phyloP scores from a whole-genome alignment of 2,113 vertebrate genomes.

The Garra rufa region DNA sequence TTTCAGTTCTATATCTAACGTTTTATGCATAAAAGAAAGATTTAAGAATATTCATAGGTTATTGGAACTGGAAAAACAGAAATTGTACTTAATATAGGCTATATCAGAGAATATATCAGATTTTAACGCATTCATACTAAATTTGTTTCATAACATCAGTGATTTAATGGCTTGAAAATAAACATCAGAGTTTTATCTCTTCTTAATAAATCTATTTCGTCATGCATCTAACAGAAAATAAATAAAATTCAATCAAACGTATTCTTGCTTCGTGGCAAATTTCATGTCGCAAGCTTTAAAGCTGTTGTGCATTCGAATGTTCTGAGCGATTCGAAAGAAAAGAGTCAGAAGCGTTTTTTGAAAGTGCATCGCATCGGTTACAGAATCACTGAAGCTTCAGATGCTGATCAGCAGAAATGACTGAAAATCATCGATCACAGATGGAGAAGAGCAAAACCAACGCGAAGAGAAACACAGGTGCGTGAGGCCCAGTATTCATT shows the following conservation, averaged over 20 bases:
- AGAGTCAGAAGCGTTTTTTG: not conserved
- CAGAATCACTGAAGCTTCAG: not conserved
- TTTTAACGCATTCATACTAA: conserved; percentile 42
- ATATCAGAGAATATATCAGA: conserved; percentile 26
- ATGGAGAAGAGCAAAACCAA: not conserved
- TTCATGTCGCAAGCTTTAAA: not conserved
- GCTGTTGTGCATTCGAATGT: not conserved
- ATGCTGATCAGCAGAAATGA: not conserved
- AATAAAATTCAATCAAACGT: not conserved
- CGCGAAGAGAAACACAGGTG: not conserved
- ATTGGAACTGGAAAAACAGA: conserved; percentile 23
- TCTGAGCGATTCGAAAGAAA: not conserved
- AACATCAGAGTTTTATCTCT: conserved; percentile 33
- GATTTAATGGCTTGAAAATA: conserved; percentile 52
- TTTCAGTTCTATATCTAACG: conserved; percentile 43
- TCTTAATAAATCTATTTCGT: conserved; percentile 13
- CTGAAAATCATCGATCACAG: not conserved
- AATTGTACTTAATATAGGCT: conserved; percentile 10
- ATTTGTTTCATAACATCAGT: conserved; percentile 46
- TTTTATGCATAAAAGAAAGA: conserved; percentile 49
- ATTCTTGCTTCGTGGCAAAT: not conserved
- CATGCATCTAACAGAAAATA: conserved; percentile 17
- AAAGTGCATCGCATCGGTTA: not conserved
- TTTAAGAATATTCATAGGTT: conserved; percentile 38
- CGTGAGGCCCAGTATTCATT: not conserved